Percentiles rank a stretch among this genome's conserved stretches.
Conservation (phyloP, 2,888 invertebrate species). For the Tortricodes alternella region DNA sequence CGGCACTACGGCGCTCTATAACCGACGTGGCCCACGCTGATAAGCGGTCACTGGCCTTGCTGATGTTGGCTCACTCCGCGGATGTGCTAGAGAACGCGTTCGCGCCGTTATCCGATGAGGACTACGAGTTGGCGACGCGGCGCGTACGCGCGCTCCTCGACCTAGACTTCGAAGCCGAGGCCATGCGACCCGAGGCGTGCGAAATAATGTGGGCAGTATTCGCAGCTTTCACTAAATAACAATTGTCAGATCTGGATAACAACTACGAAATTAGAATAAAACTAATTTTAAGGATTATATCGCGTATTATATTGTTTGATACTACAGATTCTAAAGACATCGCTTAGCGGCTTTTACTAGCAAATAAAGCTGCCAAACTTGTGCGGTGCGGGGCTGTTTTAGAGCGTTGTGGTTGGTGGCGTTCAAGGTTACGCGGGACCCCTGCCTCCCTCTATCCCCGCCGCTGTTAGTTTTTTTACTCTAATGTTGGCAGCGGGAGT, state of each 20-base stretch:
- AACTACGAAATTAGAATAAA: not conserved
- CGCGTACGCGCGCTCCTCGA: constrained; percentile 97
- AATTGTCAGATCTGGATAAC: constrained; percentile 40
- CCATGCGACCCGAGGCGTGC: constrained; percentile 93
- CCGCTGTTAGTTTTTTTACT: too few species aligned
- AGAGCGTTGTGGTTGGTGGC: too few species aligned
- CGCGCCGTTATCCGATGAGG: constrained; percentile 97
- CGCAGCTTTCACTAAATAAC: constrained; percentile 98
- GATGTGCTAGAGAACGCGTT: constrained; percentile 99
- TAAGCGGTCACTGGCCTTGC: constrained; percentile 94
- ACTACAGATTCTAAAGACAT: too few species aligned
- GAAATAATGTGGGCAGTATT: constrained; percentile 99
- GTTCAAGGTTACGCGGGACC: too few species aligned
- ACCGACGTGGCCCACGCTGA: constrained; percentile 99
- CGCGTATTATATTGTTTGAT: too few species aligned
- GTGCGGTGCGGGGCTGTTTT: too few species aligned
- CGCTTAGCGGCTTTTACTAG: too few species aligned
- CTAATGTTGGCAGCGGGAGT: too few species aligned
- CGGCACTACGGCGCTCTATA: constrained; percentile 97
- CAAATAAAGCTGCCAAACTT: too few species aligned
- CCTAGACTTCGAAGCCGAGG: constrained; percentile 97
- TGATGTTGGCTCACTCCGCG: constrained; percentile 98
- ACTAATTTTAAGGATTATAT: not conserved
- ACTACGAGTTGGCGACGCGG: constrained; percentile 99
- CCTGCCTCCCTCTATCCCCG: too few species aligned